Evolutionary conservation across 2,113 vertebrate genomes (phyloP).

Genomic region (Peucedramus taeniatus): DNA sequence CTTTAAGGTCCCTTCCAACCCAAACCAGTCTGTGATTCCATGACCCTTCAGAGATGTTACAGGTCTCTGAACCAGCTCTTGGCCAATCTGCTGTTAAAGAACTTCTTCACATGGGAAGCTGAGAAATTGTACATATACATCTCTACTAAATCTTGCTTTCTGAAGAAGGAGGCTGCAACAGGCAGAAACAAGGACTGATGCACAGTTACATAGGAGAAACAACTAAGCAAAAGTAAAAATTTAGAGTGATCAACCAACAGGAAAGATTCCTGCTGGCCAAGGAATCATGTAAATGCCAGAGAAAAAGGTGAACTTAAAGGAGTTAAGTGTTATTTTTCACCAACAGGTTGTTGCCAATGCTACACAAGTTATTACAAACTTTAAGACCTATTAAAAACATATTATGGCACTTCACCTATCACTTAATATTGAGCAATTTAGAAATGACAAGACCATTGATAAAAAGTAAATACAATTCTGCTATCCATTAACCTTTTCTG

Average conservation of each 20-base stretch:
- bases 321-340: not conserved
- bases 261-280: not conserved
- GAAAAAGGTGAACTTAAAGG: not conserved
- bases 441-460: not conserved
- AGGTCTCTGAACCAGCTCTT: not conserved
- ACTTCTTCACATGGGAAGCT: not conserved
- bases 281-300: not conserved
- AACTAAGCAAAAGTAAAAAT: not conserved
- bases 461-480: conserved; percentile 10
- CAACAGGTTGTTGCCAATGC: not conserved
- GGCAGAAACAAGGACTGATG: not conserved
- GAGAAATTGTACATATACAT: not conserved
- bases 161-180: not conserved
- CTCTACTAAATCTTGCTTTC: not conserved
- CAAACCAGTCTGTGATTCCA: not conserved
- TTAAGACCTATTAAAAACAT: not conserved
- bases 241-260: not conserved
- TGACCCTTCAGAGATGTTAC: not conserved
- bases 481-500: conserved; percentile 22
- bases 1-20: not conserved
- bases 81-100: not conserved
- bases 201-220: not conserved
- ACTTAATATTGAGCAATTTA: conserved; percentile 17
- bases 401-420: not conserved
- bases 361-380: not conserved